Conservation (phyloP, 1,140 invertebrate species). For the Brachionus calyciflorus region DNA sequence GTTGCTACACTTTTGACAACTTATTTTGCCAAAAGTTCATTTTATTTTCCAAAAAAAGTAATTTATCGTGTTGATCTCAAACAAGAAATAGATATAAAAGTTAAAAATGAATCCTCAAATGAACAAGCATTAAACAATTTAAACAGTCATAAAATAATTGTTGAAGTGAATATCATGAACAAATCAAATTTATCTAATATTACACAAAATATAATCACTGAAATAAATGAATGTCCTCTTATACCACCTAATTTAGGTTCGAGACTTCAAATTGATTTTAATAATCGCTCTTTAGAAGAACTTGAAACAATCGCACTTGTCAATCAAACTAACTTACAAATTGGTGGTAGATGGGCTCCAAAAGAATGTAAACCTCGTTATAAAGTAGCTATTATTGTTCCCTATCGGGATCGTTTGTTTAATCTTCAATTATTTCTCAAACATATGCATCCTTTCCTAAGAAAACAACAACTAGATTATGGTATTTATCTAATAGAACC, state of each 20-base stretch:
- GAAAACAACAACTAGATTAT: constrained; percentile 55
- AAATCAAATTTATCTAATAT: background rate
- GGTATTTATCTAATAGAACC: constrained; percentile 57
- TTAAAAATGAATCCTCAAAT: background rate
- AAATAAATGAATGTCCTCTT: background rate
- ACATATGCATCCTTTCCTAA: constrained; percentile 56
- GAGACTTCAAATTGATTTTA: background rate
- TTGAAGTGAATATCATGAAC: background rate
- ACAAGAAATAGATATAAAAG: background rate
- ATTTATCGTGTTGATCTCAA: background rate
- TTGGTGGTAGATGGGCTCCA: constrained; percentile 73
- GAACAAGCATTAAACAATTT: too few species aligned
- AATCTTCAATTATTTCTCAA: constrained; percentile 55
- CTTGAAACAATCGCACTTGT: background rate
- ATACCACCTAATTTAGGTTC: constrained; percentile 26
- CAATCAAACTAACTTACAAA: constrained; percentile 26
- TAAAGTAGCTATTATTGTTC: constrained; percentile 60
- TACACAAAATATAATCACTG: background rate
- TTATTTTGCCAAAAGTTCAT: background rate
- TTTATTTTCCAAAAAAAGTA: background rate
- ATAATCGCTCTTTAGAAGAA: background rate
- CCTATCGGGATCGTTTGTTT: constrained; percentile 60
- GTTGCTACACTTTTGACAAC: background rate
- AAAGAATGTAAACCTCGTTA: constrained; percentile 71
- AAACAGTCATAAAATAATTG: background rate